These are phyloP conservation scores for Channallabes apus DNA, from an alignment of 2,797 vertebrate species.

Conservation along the genomic window DNA sequence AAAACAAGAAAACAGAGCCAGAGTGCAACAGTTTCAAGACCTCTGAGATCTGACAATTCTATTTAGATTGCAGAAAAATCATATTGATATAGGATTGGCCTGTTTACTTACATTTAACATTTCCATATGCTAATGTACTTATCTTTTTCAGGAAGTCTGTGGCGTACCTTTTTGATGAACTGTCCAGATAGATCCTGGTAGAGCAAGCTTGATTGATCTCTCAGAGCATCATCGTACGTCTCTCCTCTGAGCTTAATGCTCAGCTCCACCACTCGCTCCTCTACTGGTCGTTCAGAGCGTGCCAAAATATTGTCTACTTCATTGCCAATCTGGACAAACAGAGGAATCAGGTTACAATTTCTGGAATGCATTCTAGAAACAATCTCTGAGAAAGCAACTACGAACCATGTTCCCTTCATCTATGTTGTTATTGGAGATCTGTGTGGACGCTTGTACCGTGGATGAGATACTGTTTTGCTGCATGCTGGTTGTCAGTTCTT, in stretches of 20 bases:
- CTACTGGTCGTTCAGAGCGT: slow-evolving; percentile 63
- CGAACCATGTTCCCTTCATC: slow-evolving; percentile 75
- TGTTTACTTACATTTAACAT: neutral
- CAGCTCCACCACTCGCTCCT: slow-evolving; percentile 86
- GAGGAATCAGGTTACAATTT: neutral
- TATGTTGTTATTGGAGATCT: slow-evolving; percentile 51
- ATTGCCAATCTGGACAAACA: slow-evolving; percentile 79
- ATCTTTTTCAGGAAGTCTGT: neutral
- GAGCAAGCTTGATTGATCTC: slow-evolving; percentile 72
- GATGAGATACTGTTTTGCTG: slow-evolving; percentile 28
- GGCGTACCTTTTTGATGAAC: slow-evolving; percentile 81
- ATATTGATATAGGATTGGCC: slow-evolving; percentile 15
- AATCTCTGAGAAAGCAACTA: neutral
- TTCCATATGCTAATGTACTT: slow-evolving; percentile 26
- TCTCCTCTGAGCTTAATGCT: slow-evolving; percentile 81
- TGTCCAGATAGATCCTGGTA: slow-evolving; percentile 76
- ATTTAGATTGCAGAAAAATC: neutral
- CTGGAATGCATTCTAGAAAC: neutral
- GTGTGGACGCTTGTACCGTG: slow-evolving; percentile 33
- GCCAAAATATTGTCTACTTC: slow-evolving; percentile 77
- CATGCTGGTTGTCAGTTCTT: slow-evolving; percentile 61
- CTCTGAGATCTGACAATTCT: slow-evolving; percentile 13
- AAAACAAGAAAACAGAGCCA: slow-evolving; percentile 7
- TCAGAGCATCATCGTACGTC: slow-evolving; percentile 78
- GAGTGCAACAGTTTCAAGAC: neutral